Conservation (phyloP, 2,113 vertebrate species). For the Rhabdomys dilectus region DNA sequence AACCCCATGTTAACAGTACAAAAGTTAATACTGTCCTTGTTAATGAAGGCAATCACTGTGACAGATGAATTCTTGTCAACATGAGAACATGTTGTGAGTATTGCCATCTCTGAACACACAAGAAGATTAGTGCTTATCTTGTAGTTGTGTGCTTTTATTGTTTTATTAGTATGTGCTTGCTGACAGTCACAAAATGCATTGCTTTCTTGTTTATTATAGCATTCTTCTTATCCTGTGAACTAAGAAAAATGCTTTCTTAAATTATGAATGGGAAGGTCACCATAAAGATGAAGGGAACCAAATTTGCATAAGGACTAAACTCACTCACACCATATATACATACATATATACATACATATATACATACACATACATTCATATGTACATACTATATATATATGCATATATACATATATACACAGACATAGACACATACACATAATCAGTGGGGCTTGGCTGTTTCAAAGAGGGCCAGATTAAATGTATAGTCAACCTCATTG, state of each 20-base stretch:
- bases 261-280: constrained; percentile 32
- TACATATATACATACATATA: not conserved
- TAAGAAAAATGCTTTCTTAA: constrained; percentile 18
- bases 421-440: not conserved
- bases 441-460: not conserved
- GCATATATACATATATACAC: not conserved
- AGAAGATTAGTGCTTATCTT: not conserved
- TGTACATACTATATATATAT: not conserved
- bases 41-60: not conserved
- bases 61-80: not conserved
- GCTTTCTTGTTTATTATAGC: constrained; percentile 22
- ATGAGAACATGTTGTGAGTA: not conserved
- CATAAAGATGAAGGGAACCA: constrained; percentile 18
- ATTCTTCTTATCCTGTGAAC: not conserved
- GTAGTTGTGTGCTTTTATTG: not conserved
- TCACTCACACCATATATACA: not conserved
- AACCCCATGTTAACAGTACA: not conserved
- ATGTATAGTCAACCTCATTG: constrained; percentile 5
- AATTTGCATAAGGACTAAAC: not conserved
- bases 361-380: not conserved
- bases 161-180: constrained; percentile 58
- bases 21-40: constrained; percentile 18
- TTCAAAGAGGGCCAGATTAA: constrained; percentile 57
- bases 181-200: constrained; percentile 25
- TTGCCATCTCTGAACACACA: not conserved